These are phyloP conservation scores for Drosophila mercatorum DNA, from an alignment of 2,888 invertebrate species.

Conservation along the genomic window DNA sequence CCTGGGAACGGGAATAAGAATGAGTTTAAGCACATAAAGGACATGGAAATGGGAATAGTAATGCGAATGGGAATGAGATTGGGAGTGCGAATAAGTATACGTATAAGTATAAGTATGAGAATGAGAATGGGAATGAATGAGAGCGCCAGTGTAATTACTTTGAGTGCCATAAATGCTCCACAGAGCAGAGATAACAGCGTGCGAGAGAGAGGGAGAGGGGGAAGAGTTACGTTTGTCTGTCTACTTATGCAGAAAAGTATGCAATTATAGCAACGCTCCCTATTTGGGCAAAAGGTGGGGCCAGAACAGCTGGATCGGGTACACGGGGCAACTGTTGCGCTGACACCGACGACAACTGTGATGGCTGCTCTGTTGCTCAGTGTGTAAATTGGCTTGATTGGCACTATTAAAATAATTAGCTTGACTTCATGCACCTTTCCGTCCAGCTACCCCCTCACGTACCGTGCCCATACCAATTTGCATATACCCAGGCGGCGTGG, in stretches of 20 bases:
- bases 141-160: conserved; percentile 54
- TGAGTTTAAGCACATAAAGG: conserved; percentile 5
- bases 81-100: background rate
- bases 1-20: background rate
- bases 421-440: conserved; percentile 7
- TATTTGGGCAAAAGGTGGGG: background rate
- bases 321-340: conserved; percentile 50
- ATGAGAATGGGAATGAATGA: conserved; percentile 10
- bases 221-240: conserved; percentile 1
- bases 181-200: background rate
- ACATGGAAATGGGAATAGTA: conserved; percentile 15
- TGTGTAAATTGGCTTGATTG: conserved; percentile 68
- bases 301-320: background rate
- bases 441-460: background rate
- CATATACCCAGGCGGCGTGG: conserved; percentile 23
- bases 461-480: background rate
- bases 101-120: conserved; percentile 1
- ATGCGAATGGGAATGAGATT: conserved; percentile 8
- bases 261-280: conserved; percentile 67
- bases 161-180: conserved; percentile 55
- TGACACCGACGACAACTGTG: conserved; percentile 50
- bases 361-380: conserved; percentile 21
- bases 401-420: conserved; percentile 71
- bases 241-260: conserved; percentile 50
- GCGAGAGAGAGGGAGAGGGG: background rate